These are phyloP conservation scores for Oikopleura albicans DNA, from an alignment of 23 tunicate genomes.

Conservation along the genomic window DNA sequence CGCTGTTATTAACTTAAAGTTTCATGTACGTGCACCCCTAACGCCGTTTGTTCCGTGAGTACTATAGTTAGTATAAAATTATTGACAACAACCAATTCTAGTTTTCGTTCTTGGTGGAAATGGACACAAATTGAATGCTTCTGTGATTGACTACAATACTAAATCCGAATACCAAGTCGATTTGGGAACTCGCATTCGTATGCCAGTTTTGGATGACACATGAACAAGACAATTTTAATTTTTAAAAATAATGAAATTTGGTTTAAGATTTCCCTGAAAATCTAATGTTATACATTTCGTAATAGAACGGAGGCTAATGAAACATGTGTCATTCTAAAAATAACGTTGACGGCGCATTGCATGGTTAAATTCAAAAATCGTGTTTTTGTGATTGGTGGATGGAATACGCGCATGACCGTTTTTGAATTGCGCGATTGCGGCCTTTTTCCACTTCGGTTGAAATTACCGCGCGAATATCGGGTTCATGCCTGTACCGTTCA, in stretches of 20 bases:
- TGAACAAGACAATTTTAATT: no score
- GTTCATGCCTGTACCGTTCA: background rate
- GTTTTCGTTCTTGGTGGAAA: constrained; percentile 6
- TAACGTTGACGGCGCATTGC: constrained; percentile 1
- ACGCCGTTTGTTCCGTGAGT: no score
- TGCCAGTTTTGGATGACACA: background rate
- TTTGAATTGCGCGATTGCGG: background rate
- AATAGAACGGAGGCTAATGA: background rate
- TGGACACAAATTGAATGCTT: constrained; percentile 1
- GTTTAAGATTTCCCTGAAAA: no score
- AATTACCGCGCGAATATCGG: background rate
- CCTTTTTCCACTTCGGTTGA: background rate
- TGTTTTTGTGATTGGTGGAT: constrained; percentile 10
- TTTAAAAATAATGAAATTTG: no score
- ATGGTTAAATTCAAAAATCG: background rate
- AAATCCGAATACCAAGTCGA: background rate
- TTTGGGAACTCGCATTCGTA: background rate
- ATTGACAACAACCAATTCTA: background rate
- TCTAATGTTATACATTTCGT: no score
- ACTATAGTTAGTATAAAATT: no score
- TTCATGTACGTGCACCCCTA: no score
- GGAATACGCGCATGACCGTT: background rate
- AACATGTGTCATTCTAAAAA: background rate
- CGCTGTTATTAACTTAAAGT: no score
- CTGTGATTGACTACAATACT: background rate